Conservation (phyloP, 1,140 invertebrate genomes). For the Vollenhovia emeryi region DNA sequence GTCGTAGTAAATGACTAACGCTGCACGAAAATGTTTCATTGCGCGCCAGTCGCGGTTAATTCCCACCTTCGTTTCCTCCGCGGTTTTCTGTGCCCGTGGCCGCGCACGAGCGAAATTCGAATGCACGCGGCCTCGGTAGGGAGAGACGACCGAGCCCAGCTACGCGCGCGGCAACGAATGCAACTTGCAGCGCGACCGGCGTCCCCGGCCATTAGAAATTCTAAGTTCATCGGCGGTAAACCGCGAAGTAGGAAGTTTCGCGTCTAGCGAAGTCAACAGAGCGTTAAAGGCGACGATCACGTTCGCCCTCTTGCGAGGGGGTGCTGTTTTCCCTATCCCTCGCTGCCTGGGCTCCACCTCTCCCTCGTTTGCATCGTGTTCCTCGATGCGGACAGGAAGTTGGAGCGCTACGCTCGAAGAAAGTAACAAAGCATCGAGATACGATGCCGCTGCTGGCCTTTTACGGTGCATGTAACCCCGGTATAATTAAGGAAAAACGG, state of each 20-base stretch:
- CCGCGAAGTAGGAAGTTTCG: conserved; percentile 73
- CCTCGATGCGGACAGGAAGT: conserved; percentile 25
- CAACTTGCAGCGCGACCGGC: conserved; percentile 19
- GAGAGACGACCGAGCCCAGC: background rate
- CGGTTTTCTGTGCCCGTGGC: background rate
- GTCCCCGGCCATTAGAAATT: conserved; percentile 71
- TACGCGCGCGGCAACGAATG: conserved; percentile 36
- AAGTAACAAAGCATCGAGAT: conserved; percentile 49
- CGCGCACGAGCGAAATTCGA: conserved; percentile 55
- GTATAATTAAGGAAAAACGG: conserved; percentile 50
- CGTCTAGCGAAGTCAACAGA: conserved; percentile 67
- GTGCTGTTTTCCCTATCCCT: conserved; percentile 8
- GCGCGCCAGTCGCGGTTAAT: conserved; percentile 28
- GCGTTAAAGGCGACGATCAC: conserved; percentile 57
- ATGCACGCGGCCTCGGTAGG: conserved; percentile 27
- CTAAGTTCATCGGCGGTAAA: conserved; percentile 73
- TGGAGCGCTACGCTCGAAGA: conserved; percentile 13
- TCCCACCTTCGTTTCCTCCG: conserved; percentile 25
- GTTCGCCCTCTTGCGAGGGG: conserved; percentile 25
- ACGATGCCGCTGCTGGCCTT: conserved; percentile 16
- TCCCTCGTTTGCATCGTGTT: background rate
- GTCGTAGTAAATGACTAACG: conserved; percentile 41
- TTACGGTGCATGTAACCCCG: conserved; percentile 1
- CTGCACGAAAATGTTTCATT: conserved; percentile 65
- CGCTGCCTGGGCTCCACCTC: background rate